Base-by-base conservation (phyloP, 2,113 vertebrate species). In the Pygoscelis adeliae region DNA sequence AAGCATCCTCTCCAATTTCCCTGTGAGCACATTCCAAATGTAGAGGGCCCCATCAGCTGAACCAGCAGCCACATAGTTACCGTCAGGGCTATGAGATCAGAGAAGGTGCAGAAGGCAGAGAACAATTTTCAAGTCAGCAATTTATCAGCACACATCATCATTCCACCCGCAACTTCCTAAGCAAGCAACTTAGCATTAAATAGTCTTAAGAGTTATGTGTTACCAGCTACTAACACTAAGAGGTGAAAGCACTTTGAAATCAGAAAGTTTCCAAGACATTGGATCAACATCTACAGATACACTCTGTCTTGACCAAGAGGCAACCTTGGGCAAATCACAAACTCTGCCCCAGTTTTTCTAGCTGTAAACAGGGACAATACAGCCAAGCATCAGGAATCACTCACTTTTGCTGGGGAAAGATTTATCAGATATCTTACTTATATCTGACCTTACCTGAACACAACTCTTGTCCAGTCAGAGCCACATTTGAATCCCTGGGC, bases 401-500 rank as follows among this genome's bases (percentile, higher is more conserved):
- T 81, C 50, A 5, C 23, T 73, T 42, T 6, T 34, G 27, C 29
- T n/a, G 10, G 7, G 44, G 23, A 50, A 81, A 87, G 18, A 55
- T 44, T 87, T 40, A 87, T 74, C 42, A 70, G 22, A 1, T 15
- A 58, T 34, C 46, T 61, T 83, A 8, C 20, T 69, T 56, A 9
- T 38, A 70, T 46, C 44, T 29, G 70, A 56, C 65, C 89, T 97
- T 91, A 99, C 99, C 99, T 99, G 98, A 99, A 99, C 21, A 99
- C 99, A 14, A 99, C 99, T 98, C 99, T 98, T 1, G 99, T 99
- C 99, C 99, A 99, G 87, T 99, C 99, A 13, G 99, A 99, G 73
- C 99, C 99, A 59, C 99, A 99, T 96, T 99, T 99, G 97, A 99
- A 99, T 47, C 99, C 99, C 47, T 98, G 98, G 29, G 99, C 99